Conservation (phyloP, 2,888 invertebrate genomes). For the Microctonus hyperodae region DNA sequence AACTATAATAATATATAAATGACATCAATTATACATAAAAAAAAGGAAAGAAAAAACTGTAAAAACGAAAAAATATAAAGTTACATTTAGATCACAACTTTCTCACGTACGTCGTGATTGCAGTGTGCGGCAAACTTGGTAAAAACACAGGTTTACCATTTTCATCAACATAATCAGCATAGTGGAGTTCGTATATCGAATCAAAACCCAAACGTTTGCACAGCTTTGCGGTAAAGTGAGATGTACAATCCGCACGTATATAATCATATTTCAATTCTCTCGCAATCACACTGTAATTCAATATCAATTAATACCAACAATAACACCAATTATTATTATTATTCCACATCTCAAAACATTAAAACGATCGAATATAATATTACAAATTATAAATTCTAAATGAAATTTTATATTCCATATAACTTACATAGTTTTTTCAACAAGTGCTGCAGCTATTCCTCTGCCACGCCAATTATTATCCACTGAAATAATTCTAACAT, state of each 20-base stretch:
- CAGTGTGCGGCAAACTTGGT: slow-evolving; percentile 72
- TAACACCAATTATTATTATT: too few relatives aligned
- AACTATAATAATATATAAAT: background rate
- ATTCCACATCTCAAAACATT: too few relatives aligned
- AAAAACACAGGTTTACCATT: slow-evolving; percentile 70
- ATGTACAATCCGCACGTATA: slow-evolving; percentile 77
- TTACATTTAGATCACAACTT: slow-evolving; percentile 51
- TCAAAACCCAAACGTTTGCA: slow-evolving; percentile 76
- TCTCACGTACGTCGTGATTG: slow-evolving; percentile 69
- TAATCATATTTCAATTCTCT: slow-evolving; percentile 67
- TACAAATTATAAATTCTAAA: too few relatives aligned
- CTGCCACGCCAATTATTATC: slow-evolving; percentile 71
- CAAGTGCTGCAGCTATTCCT: slow-evolving; percentile 72
- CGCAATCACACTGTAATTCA: slow-evolving; percentile 68
- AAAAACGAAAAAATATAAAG: too few relatives aligned
- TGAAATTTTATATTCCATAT: too few relatives aligned
- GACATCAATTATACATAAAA: background rate
- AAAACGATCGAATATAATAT: too few relatives aligned
- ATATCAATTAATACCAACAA: too few relatives aligned
- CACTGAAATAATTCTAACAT: slow-evolving; percentile 73
- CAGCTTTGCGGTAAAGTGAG: slow-evolving; percentile 77
- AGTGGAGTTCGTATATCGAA: slow-evolving; percentile 71
- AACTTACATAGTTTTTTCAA: slow-evolving; percentile 71
- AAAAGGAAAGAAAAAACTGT: background rate
- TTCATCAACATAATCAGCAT: slow-evolving; percentile 71